Evolutionary conservation across 2,797 vertebrate species (phyloP), one percentile per base, ranked within the genome.

Genomic region (Cirrhinus molitorella): DNA sequence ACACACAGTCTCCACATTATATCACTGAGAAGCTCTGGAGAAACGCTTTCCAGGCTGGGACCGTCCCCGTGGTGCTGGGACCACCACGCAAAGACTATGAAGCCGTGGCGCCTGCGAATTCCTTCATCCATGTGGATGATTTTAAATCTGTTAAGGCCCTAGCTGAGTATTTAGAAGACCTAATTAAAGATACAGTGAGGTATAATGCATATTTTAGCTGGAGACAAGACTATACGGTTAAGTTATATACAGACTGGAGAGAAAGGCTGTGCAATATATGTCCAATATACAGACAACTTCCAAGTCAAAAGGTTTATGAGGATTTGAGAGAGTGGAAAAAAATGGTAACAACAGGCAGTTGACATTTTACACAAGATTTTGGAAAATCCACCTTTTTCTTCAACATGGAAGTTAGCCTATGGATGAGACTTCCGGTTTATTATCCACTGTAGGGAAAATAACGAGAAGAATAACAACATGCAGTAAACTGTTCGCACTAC

Each of bases 11-110:
- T 87, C 94, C 76, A 2, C 97, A 99, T 89, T 99, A 99, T 65
- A 96, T 99, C 90, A 98, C 98, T 0, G 98, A 99, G 89, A 99
- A 99, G 90, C 93, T 99, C 51, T 99, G 98, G 98, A 89, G 90
- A 61, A 99, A 99, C 0, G 92, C 96, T 0, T 95, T 96, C 87
- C 68, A 89, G 16, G 94, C 95, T 0, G 95, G 96, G 0, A 75
- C 96, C 0, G 95, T 99, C 53, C 98, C 98, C 0, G 92, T 99
- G 2, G 98, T 97, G 23, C 86, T 99, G 47, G 98, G 98, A 0
- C 94, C 98, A 0, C 88, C 96, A 0, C 49, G 94, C 1, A 87
- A 75, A 1, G 92, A 96, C 70, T 99, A 99, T 0, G 93, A 96
- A 88, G 93, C 93, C 5, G 95, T 98, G 0, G 81, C 92, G 3